A percentile compares a stretch with the other conserved stretches of the same genome.
phyloP scores from a whole-genome alignment of 2,888 invertebrate species.

The Resseliella maxima region DNA sequence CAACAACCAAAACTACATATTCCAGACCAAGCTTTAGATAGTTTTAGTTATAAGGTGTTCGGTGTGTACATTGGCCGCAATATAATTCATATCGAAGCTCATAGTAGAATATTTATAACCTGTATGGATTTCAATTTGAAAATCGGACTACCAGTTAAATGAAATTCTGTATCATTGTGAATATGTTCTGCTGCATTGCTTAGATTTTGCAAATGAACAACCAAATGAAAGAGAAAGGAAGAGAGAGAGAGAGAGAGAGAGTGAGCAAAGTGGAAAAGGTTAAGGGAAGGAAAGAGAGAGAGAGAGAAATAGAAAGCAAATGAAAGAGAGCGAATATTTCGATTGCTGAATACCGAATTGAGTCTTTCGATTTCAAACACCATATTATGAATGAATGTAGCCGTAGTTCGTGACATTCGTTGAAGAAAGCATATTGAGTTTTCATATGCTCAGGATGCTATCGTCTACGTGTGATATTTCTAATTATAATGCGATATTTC shows the following conservation, averaged over 20 bases:
- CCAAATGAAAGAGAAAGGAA: not conserved
- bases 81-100: conserved; percentile 44
- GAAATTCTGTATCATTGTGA: conserved; percentile 6
- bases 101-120: conserved; percentile 16
- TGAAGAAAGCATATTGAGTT: conserved; percentile 43
- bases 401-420: not conserved
- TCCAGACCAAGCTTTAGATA: too few species aligned
- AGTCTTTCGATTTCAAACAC: not conserved
- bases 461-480: conserved; percentile 4
- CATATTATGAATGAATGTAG: not conserved
- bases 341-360: not conserved
- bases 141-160: not conserved
- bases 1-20: not conserved
- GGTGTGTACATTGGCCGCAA: conserved; percentile 12
- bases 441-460: not conserved
- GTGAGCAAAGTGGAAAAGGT: too few species aligned
- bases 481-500: conserved; percentile 38
- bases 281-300: too few species aligned
- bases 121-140: conserved; percentile 25
- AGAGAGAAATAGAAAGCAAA: too few species aligned
- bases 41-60: not conserved
- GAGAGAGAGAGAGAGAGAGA: not conserved
- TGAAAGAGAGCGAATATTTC: too few species aligned
- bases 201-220: not conserved
- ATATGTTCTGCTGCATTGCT: not conserved